phyloP scores from a whole-genome alignment of 2,888 invertebrate species.

The Stegana nigrithorax region DNA sequence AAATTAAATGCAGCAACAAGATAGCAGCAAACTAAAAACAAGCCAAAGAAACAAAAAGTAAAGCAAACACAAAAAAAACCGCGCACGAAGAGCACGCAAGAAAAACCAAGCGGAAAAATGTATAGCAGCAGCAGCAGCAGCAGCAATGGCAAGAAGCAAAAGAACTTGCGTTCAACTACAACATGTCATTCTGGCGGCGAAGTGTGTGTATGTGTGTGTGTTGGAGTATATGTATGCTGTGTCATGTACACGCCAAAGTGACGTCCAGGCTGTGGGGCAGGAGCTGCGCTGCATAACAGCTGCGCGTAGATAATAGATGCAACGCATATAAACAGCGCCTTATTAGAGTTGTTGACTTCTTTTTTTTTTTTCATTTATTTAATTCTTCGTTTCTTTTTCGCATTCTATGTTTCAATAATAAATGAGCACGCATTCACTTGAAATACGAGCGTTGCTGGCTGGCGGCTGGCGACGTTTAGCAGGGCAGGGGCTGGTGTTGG shows the following conservation, averaged over 20 bases:
- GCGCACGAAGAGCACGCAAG: neutral
- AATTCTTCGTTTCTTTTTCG: no score
- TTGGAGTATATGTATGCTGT: no score
- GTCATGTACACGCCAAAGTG: no score
- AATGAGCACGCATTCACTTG: slow-evolving; percentile 13
- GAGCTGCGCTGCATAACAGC: neutral
- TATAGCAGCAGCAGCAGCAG: neutral
- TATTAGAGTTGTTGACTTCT: neutral
- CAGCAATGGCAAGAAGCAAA: neutral
- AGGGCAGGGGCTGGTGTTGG: no score
- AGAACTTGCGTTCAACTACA: no score
- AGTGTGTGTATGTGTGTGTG: slow-evolving; percentile 5
- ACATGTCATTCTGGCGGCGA: slow-evolving; percentile 14
- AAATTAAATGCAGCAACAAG: slow-evolving; percentile 13
- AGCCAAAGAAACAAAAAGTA: neutral
- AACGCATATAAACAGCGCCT: no score
- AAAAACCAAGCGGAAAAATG: neutral
- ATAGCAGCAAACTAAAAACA: neutral
- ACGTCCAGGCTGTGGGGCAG: no score
- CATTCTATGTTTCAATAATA: slow-evolving; percentile 11
- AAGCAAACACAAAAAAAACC: neutral
- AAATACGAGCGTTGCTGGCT: neutral
- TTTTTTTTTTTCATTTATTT: no score
- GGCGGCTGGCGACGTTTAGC: neutral
- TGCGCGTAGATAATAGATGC: no score